A percentile compares a stretch with the other conserved stretches of the same genome.
These are phyloP conservation scores for Narcine bancroftii DNA, from an alignment of 2,113 vertebrate genomes.

Conservation along the genomic window DNA sequence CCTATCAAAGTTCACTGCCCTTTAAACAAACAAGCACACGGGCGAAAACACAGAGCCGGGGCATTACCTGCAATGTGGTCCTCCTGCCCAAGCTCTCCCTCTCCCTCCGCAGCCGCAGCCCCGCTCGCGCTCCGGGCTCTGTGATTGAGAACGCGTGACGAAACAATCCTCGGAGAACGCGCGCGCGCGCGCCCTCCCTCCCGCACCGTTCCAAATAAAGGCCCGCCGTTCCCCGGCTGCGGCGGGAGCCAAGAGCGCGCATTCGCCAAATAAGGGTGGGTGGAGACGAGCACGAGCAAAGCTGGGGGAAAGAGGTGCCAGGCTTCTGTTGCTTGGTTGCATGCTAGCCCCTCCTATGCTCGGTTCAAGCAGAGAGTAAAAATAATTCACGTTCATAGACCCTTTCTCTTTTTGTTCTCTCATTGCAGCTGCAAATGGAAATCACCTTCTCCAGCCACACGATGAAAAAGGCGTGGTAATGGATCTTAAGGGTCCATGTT, in stretches of 20 bases:
- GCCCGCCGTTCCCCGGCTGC: background rate
- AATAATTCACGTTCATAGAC: background rate
- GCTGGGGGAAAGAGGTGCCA: background rate
- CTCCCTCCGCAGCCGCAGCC: background rate
- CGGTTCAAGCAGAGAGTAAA: background rate
- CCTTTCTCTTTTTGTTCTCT: background rate
- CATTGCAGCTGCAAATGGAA: background rate
- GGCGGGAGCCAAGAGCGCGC: background rate
- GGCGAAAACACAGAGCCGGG: background rate
- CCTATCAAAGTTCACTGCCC: background rate
- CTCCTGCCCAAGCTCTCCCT: too few relatives aligned
- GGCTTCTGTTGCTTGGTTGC: too few relatives aligned
- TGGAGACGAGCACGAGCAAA: background rate
- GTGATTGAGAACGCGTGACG: background rate
- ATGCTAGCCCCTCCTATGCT: background rate
- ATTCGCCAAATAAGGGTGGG: background rate
- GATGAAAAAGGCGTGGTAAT: background rate
- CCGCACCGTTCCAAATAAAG: slow-evolving; percentile 17
- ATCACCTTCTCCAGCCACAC: background rate
- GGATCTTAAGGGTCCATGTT: background rate
- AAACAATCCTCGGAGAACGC: background rate
- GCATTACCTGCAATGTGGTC: background rate
- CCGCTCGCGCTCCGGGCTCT: background rate
- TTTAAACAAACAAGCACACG: background rate
- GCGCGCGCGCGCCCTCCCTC: background rate